A percentile compares a stretch with the other conserved stretches of the same genome.
phyloP scores from a whole-genome alignment of 2,888 invertebrate species.

The Drosophila neoperkinsi region DNA sequence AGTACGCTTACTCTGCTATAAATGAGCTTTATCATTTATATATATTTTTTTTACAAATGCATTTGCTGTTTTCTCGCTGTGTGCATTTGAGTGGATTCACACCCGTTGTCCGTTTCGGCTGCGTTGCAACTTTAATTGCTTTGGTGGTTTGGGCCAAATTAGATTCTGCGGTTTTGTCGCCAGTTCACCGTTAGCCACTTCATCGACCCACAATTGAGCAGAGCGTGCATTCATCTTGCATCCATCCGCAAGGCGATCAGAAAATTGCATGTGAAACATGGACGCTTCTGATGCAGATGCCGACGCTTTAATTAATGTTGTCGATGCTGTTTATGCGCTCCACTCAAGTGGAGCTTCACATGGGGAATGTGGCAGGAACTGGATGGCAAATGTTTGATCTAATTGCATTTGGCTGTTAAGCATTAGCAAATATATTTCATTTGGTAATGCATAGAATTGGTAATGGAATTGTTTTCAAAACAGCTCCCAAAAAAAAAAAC shows the following conservation, averaged over 20 bases:
- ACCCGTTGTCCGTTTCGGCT: conserved; percentile 45
- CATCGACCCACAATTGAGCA: conserved; percentile 24
- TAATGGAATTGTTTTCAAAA: neutral
- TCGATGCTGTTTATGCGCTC: conserved; percentile 31
- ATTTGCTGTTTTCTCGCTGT: neutral
- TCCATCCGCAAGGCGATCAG: conserved; percentile 3
- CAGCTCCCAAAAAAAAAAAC: neutral
- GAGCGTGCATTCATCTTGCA: conserved; percentile 11
- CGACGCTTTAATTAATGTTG: conserved; percentile 67
- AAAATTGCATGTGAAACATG: conserved; percentile 10
- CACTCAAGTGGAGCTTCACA: neutral
- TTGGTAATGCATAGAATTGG: neutral
- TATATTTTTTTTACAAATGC: neutral
- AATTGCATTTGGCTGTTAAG: conserved; percentile 3
- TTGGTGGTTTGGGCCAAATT: conserved; percentile 80
- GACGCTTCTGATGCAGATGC: conserved; percentile 42
- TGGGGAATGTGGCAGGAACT: neutral
- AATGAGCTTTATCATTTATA: neutral
- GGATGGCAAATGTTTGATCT: neutral
- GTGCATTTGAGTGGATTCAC: conserved; percentile 37
- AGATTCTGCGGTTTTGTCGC: conserved; percentile 77
- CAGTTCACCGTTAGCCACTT: conserved; percentile 15
- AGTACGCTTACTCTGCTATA: neutral
- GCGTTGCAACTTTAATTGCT: conserved; percentile 81
- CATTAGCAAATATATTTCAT: conserved; percentile 1